Percentiles rank a stretch among this genome's conserved stretches.
Conservation (phyloP, 2,888 invertebrate species). For the Liopterus haemorrhoidalis region DNA sequence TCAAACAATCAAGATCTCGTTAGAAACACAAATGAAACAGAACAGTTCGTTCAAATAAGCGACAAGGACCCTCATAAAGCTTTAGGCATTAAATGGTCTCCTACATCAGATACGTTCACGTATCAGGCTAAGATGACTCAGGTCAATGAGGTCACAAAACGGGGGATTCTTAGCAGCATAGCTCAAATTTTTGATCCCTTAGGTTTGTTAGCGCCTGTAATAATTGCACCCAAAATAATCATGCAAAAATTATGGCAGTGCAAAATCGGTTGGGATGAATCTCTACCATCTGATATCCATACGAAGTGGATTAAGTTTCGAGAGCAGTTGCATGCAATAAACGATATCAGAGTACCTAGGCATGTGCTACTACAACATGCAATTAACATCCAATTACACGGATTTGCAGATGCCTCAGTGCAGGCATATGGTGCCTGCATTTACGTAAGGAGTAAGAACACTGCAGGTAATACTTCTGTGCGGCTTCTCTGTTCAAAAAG, state of each 20-base stretch:
- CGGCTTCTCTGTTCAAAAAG: constrained; percentile 28
- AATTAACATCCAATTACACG: constrained; percentile 20
- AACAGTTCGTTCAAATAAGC: not conserved
- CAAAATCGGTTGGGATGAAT: constrained; percentile 22
- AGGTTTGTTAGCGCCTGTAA: constrained; percentile 19
- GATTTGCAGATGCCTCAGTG: constrained; percentile 29
- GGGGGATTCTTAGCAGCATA: constrained; percentile 5
- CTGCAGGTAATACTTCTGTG: constrained; percentile 4
- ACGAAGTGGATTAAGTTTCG: constrained; percentile 13
- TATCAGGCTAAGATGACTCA: not conserved
- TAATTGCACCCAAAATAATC: constrained; percentile 15
- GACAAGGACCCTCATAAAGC: constrained; percentile 1
- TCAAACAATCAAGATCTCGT: constrained; percentile 18
- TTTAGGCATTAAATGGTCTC: constrained; percentile 3
- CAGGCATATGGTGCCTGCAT: constrained; percentile 29
- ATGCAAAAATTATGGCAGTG: constrained; percentile 20
- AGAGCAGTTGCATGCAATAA: not conserved
- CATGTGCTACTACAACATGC: not conserved
- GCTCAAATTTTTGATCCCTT: constrained; percentile 16
- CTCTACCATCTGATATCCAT: constrained; percentile 11
- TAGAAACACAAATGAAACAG: not conserved
- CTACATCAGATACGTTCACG: constrained; percentile 3
- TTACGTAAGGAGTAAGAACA: constrained; percentile 22
- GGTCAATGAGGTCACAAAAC: constrained; percentile 8
- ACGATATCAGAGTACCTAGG: not conserved